Conservation (phyloP, 2,113 vertebrate genomes). For the Etia nguti region DNA sequence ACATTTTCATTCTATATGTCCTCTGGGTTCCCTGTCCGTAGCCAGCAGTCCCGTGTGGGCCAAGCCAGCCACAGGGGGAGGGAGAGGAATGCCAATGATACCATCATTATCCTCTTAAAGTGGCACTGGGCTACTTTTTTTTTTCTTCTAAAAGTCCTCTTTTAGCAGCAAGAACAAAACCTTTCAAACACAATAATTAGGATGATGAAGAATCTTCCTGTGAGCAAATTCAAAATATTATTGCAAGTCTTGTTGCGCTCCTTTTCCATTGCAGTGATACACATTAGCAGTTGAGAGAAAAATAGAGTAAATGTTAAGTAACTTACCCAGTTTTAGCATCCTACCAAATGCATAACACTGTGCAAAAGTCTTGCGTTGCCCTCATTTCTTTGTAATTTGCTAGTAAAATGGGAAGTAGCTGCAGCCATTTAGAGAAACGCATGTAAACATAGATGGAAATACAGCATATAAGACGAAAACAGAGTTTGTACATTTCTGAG, state of each 20-base stretch:
- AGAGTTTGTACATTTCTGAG: background rate
- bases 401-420: background rate
- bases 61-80: conserved; percentile 7
- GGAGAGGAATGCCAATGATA: conserved; percentile 22
- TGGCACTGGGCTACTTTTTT: background rate
- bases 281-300: background rate
- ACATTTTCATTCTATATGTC: conserved; percentile 26
- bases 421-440: background rate
- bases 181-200: background rate
- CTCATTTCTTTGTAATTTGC: background rate
- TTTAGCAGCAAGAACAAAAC: background rate
- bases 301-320: background rate
- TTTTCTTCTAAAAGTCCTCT: background rate
- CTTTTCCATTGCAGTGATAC: background rate
- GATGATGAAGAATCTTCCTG: background rate
- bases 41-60: background rate
- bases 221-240: background rate
- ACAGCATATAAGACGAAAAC: background rate
- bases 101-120: conserved; percentile 17
- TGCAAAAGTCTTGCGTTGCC: background rate
- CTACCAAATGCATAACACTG: background rate
- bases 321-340: background rate
- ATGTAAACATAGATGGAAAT: background rate
- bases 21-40: background rate
- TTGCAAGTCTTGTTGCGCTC: background rate